Evolutionary conservation across 1,140 invertebrate genomes (phyloP), one percentile per base, ranked within the genome.

Genomic region (Euwallacea fornicatus): DNA sequence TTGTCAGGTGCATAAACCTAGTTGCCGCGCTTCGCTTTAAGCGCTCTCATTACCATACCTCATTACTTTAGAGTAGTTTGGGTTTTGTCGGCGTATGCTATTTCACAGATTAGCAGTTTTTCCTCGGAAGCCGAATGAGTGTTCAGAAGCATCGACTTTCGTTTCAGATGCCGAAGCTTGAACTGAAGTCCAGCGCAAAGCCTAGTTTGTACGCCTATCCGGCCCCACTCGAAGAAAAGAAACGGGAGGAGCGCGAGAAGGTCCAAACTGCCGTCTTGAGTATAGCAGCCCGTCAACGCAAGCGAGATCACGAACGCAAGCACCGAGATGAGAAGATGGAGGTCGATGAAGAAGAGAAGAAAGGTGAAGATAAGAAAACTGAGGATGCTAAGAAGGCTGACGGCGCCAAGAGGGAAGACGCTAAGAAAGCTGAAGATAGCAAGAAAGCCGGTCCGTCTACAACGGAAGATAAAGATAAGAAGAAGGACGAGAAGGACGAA

Each of bases 171-270:
- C 97, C 97, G 0, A 96, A 97, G 81, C 83, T 98, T 69, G 94
- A 98, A 78, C 88, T 97, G 58, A 91, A 90, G 74, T 99, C 96
- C 0, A 96, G 95, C 81, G 94, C 95, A 0, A 94, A 95, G 77
- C 96, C 98, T 13, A 98, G 95, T 1, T 85, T 93, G 6, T 99
- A 96, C 82, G 98, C 96, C 0, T 99, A 99, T 82, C 97, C 97
- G 7, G 93, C 97, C 15, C 90, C 96, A 0, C 83, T 99, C 16
- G 98, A 99, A 85, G 97, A 99, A 79, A 98, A 98, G 83, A 98
- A 98, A 83, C 93, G 96, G 55, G 96, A 98, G 79, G 95, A 98
- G 82, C 88, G 94, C 7, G 96, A 98, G 78, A 94, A 96, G 77
- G 70, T 72, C n/a, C 70, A 72, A 43, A 99, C 97, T 13, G 98